A percentile compares a stretch with the other conserved stretches of the same genome.
phyloP scores from a whole-genome alignment of 2,113 vertebrate species.

The Lepus americanus region DNA sequence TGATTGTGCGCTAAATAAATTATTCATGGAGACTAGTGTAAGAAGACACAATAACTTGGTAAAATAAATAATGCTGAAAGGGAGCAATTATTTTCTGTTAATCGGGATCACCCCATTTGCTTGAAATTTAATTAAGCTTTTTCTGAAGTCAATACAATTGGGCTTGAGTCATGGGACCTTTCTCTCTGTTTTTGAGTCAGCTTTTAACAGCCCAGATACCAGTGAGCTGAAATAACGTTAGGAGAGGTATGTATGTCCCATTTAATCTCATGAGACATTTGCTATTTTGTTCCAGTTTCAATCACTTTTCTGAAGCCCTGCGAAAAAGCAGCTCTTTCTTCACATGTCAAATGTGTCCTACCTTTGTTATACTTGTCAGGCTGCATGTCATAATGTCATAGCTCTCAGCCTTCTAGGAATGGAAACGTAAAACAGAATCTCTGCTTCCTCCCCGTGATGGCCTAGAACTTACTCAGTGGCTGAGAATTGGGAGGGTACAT shows the following conservation, averaged over 20 bases:
- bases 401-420: neutral
- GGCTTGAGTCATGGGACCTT: neutral
- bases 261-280: constrained; percentile 76
- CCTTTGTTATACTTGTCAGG: constrained; percentile 56
- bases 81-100: constrained; percentile 2
- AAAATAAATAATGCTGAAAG: constrained; percentile 36
- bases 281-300: constrained; percentile 74
- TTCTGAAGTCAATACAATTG: neutral
- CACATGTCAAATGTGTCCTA: constrained; percentile 61
- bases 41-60: neutral
- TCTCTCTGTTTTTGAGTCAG: neutral
- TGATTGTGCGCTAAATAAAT: neutral
- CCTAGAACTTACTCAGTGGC: neutral
- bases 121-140: constrained; percentile 51
- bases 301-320: constrained; percentile 67
- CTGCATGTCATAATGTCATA: constrained; percentile 46
- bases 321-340: constrained; percentile 60
- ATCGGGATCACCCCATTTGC: neutral
- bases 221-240: constrained; percentile 38
- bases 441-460: neutral
- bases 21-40: neutral
- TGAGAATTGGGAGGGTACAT: neutral
- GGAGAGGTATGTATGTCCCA: constrained; percentile 24
- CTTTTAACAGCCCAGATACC: constrained; percentile 24
- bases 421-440: neutral